Conservation (phyloP, 2,888 invertebrate species). For the Hirtodrosophila confusa region DNA sequence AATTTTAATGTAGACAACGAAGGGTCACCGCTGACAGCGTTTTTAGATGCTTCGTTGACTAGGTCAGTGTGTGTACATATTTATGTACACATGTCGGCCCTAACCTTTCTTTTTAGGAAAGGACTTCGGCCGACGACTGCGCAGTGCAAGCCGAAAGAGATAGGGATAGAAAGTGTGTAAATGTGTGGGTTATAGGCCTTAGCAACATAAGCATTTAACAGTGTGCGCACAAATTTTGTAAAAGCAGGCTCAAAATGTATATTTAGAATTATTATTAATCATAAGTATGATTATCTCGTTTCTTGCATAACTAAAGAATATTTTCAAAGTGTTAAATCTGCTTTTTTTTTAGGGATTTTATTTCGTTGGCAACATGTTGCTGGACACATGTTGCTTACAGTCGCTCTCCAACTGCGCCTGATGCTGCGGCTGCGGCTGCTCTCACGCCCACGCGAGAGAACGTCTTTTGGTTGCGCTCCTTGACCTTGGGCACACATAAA, state of each 20-base stretch:
- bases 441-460: slow-evolving; percentile 49
- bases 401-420: slow-evolving; percentile 21
- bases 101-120: slow-evolving; percentile 20
- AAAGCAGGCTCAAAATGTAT: too few species aligned
- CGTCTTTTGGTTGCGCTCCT: slow-evolving; percentile 58
- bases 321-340: too few species aligned
- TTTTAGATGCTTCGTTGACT: slow-evolving; percentile 62
- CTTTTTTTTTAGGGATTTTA: background rate
- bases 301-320: too few species aligned
- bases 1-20: slow-evolving; percentile 38
- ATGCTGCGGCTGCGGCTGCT: slow-evolving; percentile 30
- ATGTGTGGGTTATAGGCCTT: slow-evolving; percentile 1
- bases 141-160: slow-evolving; percentile 30
- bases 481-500: slow-evolving; percentile 71
- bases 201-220: slow-evolving; percentile 24
- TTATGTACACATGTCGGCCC: slow-evolving; percentile 46
- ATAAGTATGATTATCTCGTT: background rate
- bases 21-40: slow-evolving; percentile 32
- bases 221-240: background rate
- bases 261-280: too few species aligned
- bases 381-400: slow-evolving; percentile 22
- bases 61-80: slow-evolving; percentile 72
- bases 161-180: background rate
- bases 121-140: slow-evolving; percentile 44
- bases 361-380: slow-evolving; percentile 37